Percentiles rank a stretch among this genome's conserved stretches.
These are phyloP conservation scores for Habroteleia sp. DNA, from an alignment of 2,888 invertebrate genomes.

Conservation along the genomic window DNA sequence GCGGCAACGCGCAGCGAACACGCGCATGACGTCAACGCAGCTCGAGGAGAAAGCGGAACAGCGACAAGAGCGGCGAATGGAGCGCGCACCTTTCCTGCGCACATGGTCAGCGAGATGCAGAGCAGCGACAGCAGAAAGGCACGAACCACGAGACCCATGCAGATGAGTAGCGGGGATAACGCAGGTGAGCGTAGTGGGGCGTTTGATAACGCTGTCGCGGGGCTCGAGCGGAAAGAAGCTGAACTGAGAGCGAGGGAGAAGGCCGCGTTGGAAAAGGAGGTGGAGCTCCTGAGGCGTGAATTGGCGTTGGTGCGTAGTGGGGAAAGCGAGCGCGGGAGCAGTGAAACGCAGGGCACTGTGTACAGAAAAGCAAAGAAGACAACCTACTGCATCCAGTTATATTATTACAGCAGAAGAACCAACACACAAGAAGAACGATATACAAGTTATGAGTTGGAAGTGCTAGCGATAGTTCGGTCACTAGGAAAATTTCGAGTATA, in stretches of 20 bases:
- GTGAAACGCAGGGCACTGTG: not conserved
- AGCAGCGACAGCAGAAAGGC: not conserved
- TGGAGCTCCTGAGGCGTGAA: not conserved
- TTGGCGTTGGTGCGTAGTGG: not conserved
- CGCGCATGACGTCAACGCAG: not conserved
- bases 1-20: not conserved
- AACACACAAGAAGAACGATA: conserved; percentile 3
- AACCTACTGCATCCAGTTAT: not conserved
- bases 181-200: not conserved
- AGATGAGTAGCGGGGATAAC: not conserved
- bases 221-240: not conserved
- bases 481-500: not conserved
- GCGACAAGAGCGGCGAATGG: not conserved
- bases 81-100: not conserved
- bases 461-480: not conserved
- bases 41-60: not conserved
- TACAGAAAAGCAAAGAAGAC: not conserved
- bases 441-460: conserved; percentile 4
- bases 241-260: not conserved
- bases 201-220: not conserved
- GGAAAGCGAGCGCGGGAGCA: not conserved
- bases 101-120: conserved; percentile 1
- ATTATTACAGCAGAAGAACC: conserved; percentile 2
- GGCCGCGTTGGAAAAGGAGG: not conserved
- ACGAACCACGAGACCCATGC: not conserved